Evolutionary conservation across 1,140 invertebrate genomes (phyloP), one percentile per base, ranked within the genome.

Genomic region (Elymnias hypermnestra): DNA sequence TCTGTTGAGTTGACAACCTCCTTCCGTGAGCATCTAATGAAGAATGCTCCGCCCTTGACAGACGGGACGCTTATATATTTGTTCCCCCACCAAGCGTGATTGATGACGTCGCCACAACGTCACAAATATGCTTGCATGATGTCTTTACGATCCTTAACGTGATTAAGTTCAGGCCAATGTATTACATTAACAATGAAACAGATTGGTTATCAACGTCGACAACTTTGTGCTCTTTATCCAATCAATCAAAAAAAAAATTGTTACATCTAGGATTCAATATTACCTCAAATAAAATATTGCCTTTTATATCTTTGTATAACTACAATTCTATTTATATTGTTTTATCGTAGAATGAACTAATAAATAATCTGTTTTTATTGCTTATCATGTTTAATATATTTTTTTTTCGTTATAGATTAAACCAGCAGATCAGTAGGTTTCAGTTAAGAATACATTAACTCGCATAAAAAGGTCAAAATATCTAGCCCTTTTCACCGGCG

Each of bases 21-120:
- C 62, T 62, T 57, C 46, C 48, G 35, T 50, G 50, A 55, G 37
- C 31, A 31, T 48, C 59, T 75, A 67, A 75, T 70, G 70, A 71
- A 72, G 68, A 68, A 72, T 66, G 62, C 63, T 62, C 48, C 50
- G 45, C 43, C 51, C 50, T 42, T 26, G 40, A 28, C 46, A 42
- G 58, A 54, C 50, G 39, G 36, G 25, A 26, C 42, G 43, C 47
- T 63, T 63, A 61, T 61, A 58, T 58, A 65, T 48, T 44, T 18
- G 50, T 33, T 51, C 46, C 51, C 29, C 38, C 40, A 19, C n/a
- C 40, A 57, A 46, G 43, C 33, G 63, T 78, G 74, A 78, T 78
- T 78, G 74, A 78, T 78, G 74, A 72, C 66, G 63, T 55, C 55
- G 53, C 53, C 51, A 46, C 59, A 46, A 31, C 55, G 57, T 78